Base-by-base conservation (phyloP, 2,113 vertebrate genomes). In the Ceratotherium simum region DNA sequence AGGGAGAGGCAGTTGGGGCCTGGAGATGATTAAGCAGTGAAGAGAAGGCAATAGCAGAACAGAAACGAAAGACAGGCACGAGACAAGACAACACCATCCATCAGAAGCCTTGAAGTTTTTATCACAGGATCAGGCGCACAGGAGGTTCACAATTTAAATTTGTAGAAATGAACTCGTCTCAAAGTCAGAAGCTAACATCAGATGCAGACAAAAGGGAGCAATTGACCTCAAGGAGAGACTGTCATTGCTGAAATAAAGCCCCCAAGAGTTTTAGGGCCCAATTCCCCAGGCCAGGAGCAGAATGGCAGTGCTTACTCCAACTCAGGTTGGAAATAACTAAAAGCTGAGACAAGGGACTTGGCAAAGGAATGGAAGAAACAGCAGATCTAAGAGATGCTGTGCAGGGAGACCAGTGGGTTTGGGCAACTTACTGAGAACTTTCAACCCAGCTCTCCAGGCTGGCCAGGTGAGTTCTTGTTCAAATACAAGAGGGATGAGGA, bases 151-250 rank as follows among this genome's bases (percentile, higher is more conserved):
- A 20, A 42, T 20, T 85, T 81, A 86, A 91, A 69, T 70, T 0
- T 96, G 33, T 33, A 73, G 70, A 93, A 70, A 84, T 54, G 36
- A 90, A 76, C 62, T 70, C 16, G 69, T 83, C 65, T 95, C 93
- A 54, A 75, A 88, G 80, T 81, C 51, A 80, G 82, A 54, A 83
- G 60, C 51, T 92, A 79, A 83, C 6, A 33, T 73, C 60, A 91
- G 64, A 69, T 46, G 54, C 27, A 76, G 64, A 76, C 10, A 9
- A 92, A 84, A 80, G 33, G 16, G n/a, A 89, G 84, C n/a, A 17
- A 29, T 12, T 51, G 42, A 42, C 51, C 73, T 75, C 81, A 93
- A 70, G 64, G 31, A 16, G 6, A 8, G 23, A 62, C 7, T 2
- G 27, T n/a, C 2, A 20, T 31, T 70, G 23, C 27, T 89, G 33